Conservation (phyloP, 2,888 invertebrate genomes). For the Aporophyla nigra region DNA sequence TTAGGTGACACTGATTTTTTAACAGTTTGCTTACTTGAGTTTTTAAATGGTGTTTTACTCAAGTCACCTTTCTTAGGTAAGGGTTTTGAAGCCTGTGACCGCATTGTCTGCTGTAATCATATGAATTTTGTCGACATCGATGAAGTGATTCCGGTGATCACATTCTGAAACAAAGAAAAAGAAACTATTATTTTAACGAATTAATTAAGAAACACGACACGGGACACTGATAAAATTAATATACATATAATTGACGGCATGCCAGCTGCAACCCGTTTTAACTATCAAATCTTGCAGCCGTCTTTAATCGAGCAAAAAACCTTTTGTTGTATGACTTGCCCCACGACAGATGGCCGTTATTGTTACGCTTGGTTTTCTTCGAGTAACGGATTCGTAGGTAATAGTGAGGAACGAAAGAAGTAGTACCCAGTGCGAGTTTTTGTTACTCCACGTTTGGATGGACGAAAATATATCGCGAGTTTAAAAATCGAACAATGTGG, state of each 20-base stretch:
- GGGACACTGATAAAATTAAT: constrained; percentile 36
- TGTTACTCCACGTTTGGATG: too few species aligned
- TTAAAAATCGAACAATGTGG: too few species aligned
- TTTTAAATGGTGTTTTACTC: constrained; percentile 83
- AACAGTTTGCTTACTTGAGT: constrained; percentile 76
- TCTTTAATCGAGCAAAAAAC: constrained; percentile 71
- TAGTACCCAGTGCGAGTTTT: constrained; percentile 7
- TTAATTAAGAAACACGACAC: constrained; percentile 29
- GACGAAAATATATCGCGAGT: too few species aligned
- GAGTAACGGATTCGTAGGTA: constrained; percentile 66
- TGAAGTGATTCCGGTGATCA: constrained; percentile 78
- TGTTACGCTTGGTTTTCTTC: constrained; percentile 69
- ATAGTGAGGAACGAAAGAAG: constrained; percentile 34
- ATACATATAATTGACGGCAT: constrained; percentile 46
- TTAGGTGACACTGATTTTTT: constrained; percentile 81
- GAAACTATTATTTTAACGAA: constrained; percentile 26
- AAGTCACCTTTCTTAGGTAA: constrained; percentile 86
- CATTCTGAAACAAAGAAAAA: constrained; percentile 87
- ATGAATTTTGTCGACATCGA: constrained; percentile 83
- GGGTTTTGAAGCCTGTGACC: constrained; percentile 88
- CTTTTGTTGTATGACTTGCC: constrained; percentile 75
- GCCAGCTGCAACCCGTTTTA: constrained; percentile 71
- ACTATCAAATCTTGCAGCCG: constrained; percentile 74
- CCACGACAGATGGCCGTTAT: constrained; percentile 76
- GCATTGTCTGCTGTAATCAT: constrained; percentile 86